Evolutionary conservation across 2,797 vertebrate genomes (phyloP).

Genomic region (Anguilla megastoma): DNA sequence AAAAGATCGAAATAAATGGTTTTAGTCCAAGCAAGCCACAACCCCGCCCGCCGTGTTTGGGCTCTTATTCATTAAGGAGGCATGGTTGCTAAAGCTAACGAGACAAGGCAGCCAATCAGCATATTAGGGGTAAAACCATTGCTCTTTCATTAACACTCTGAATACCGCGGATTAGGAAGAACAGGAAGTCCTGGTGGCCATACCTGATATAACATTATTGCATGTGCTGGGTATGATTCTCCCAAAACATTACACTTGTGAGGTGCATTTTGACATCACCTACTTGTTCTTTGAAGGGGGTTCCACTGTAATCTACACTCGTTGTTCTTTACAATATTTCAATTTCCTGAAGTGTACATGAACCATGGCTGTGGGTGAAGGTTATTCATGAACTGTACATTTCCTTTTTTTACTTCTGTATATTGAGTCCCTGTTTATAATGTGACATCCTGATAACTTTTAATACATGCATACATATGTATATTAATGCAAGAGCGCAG

Average conservation of each 20-base stretch:
- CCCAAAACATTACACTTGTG: background rate
- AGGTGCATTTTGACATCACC: background rate
- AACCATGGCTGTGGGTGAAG: background rate
- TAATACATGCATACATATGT: background rate
- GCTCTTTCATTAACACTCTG: conserved; percentile 43
- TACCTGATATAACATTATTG: background rate
- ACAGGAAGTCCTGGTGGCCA: background rate
- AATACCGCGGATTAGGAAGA: conserved; percentile 59
- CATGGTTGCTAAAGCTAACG: conserved; percentile 15
- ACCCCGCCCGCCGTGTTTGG: conserved; percentile 2
- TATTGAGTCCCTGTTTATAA: background rate
- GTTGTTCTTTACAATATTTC: background rate
- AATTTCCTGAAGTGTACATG: background rate
- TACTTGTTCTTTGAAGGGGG: conserved; percentile 12
- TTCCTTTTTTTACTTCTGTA: background rate
- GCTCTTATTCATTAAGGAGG: conserved; percentile 21
- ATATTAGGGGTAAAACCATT: conserved; percentile 15
- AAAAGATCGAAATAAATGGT: background rate
- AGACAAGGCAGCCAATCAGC: conserved; percentile 12
- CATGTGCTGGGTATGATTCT: background rate
- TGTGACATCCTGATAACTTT: background rate
- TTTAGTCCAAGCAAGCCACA: background rate
- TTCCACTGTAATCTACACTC: background rate
- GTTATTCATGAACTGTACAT: background rate
- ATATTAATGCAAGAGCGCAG: background rate